Evolutionary conservation across 1,140 invertebrate species (phyloP), one percentile per base, ranked within the genome.

Genomic region (Drosophila obscura): DNA sequence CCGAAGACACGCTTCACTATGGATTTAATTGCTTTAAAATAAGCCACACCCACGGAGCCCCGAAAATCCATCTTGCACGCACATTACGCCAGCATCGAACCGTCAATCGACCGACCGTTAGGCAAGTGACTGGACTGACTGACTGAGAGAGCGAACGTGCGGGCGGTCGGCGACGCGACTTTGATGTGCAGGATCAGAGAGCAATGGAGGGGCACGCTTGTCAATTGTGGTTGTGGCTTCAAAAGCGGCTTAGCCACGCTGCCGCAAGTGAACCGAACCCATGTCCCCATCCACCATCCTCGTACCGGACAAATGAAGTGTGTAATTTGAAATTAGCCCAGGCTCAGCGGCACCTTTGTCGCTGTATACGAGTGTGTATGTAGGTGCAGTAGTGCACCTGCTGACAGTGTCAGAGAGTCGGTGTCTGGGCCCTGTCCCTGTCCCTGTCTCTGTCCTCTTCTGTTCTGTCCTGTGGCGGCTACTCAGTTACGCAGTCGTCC

Each of bases 1-100:
- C 31, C 53, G 61, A 69, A 85, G 83, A 88, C 83, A 88, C 83
- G 83, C 83, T 88, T 88, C 83, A 71, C 53, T 76, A 59, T 61
- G 79, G 65, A 60, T 80, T 78, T 88, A 88, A 88, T 88, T 88
- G 83, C 83, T 80, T 88, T 88, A 88, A 79, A 88, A 88, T 83
- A 88, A 77, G 83, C 75, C 77, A 87, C 82, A 82, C 82, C 82
- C 82, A 85, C 81, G 73, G 60, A 65, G 59, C 69, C 51, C 74
- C 75, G 75, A 88, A 79, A 73, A 87, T 74, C 72, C 83, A 87
- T 88, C 75, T 88, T 88, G 82, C 82, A 87, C 79, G 83, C 83
- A 83, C 79, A 82, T 87, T 88, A 87, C 56, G 46, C 41, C 22
- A 66, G 31, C 9, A 8, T 31, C 31, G 7, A 31, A 52, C 28